Evolutionary conservation across 2,797 vertebrate species (phyloP), one percentile per base, ranked within the genome.

Genomic region (Oreonectes daqikongensis): DNA sequence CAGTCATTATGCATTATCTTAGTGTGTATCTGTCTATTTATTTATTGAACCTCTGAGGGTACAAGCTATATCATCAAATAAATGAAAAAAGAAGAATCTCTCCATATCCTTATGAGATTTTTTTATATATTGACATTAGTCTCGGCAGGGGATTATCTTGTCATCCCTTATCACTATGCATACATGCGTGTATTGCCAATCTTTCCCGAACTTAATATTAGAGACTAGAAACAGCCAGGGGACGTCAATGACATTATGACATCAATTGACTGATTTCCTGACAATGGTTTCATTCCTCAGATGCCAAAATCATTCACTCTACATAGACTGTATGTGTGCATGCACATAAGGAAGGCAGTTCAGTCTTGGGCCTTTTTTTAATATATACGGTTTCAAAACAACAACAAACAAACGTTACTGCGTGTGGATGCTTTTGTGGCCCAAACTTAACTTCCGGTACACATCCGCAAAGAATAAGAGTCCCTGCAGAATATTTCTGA

Each of bases 161-260:
- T 60, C 57, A 60, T 32, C 57, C 17, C 17, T 60, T 26, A 60
- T 60, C 57, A 32, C 28, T 32, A 9, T 60, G 17, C 55, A 28
- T n/a, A 52, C 12, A 61, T 22, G 35, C 14, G 53, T 73, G 44
- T 40, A 8, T 50, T 38, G 53, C 28, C 78, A 79, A 74, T 74
- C 46, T 63, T 79, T 79, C 74, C 66, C 22, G 15, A 24, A 35
- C 65, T 53, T 24, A 50, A 53, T 69, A 69, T 48, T 55, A 61
- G 46, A 69, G 30, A 17, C 22, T 60, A 55, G 38, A 40, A 67
- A 60, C 46, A 18, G 48, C 65, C 65, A 18, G 12, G 48, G 71
- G 48, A 69, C 32, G 74, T 46, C 17, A 17, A 59, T 79, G 66
- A 75, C 66, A 75, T 57, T 69, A 69, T 75, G 66, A 75, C 78